Evolutionary conservation across 2,888 invertebrate genomes (phyloP).

Genomic region (Xanthorhoe designata): DNA sequence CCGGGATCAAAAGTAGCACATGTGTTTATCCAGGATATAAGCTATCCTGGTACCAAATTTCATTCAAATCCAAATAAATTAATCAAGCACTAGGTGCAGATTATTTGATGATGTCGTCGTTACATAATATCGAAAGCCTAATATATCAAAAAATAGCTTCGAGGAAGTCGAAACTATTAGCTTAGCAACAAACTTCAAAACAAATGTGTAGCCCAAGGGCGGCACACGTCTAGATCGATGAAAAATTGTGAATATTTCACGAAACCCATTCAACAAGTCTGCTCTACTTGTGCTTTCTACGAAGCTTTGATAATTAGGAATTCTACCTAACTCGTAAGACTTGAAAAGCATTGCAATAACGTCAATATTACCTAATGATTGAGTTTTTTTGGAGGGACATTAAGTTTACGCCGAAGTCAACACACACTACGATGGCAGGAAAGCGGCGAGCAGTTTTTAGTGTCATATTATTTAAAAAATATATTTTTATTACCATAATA

Average conservation of each 20-base stretch:
- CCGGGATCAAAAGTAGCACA: too few relatives aligned
- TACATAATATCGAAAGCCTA: too few relatives aligned
- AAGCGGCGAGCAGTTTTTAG: too few relatives aligned
- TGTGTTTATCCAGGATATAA: too few relatives aligned
- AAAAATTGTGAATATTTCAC: constrained; percentile 22
- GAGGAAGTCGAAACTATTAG: not conserved
- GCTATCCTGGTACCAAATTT: too few relatives aligned
- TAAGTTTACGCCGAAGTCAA: too few relatives aligned
- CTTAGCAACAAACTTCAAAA: not conserved
- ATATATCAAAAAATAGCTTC: not conserved
- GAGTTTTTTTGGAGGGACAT: not conserved
- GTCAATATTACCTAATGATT: not conserved
- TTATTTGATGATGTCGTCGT: too few relatives aligned
- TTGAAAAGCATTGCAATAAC: not conserved
- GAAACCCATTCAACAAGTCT: constrained; percentile 21
- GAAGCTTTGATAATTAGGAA: not conserved
- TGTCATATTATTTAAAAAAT: too few relatives aligned
- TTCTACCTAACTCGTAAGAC: not conserved
- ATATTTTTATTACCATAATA: too few relatives aligned
- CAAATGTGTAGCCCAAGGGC: constrained; percentile 7
- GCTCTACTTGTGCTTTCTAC: constrained; percentile 12
- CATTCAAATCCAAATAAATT: too few relatives aligned
- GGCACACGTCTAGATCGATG: constrained; percentile 23
- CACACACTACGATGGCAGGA: too few relatives aligned
- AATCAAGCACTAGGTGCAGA: too few relatives aligned